phyloP scores from a whole-genome alignment of 2,888 invertebrate genomes.

The Sinelater perroti region DNA sequence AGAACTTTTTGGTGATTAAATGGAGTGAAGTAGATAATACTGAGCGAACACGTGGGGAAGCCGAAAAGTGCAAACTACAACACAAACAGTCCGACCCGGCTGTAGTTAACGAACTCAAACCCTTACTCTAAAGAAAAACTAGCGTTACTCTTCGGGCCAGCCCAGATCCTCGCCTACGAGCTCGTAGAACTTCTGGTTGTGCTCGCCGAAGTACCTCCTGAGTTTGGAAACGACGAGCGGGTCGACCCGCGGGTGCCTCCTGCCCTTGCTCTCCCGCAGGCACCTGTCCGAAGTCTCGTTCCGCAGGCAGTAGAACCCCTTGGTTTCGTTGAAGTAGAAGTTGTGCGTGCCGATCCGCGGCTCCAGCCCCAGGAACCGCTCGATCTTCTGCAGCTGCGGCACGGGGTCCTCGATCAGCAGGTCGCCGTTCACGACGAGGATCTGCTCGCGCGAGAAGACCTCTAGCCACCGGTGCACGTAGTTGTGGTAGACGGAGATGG shows the following conservation, averaged over 20 bases:
- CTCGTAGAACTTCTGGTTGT: conserved; percentile 92
- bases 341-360: conserved; percentile 80
- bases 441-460: conserved; percentile 89
- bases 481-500: conserved; percentile 90
- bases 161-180: conserved; percentile 91
- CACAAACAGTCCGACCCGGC: no score
- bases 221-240: conserved; percentile 81
- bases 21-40: no score
- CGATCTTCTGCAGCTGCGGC: conserved; percentile 85
- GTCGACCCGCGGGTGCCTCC: conserved; percentile 85
- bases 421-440: conserved; percentile 95
- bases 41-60: no score
- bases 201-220: conserved; percentile 86
- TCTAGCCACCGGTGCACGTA: conserved; percentile 93
- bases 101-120: conserved; percentile 25
- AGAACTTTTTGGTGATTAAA: no score
- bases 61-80: no score
- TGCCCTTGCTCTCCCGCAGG: conserved; percentile 82
- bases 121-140: conserved; percentile 31
- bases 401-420: conserved; percentile 90
- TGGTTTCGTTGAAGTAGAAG: conserved; percentile 96
- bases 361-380: conserved; percentile 82
- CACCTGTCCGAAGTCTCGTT: conserved; percentile 87
- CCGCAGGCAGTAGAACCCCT: conserved; percentile 93
- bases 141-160: conserved; percentile 86